Base-by-base conservation (phyloP, 2,888 invertebrate species). In the Beris morrisii region DNA sequence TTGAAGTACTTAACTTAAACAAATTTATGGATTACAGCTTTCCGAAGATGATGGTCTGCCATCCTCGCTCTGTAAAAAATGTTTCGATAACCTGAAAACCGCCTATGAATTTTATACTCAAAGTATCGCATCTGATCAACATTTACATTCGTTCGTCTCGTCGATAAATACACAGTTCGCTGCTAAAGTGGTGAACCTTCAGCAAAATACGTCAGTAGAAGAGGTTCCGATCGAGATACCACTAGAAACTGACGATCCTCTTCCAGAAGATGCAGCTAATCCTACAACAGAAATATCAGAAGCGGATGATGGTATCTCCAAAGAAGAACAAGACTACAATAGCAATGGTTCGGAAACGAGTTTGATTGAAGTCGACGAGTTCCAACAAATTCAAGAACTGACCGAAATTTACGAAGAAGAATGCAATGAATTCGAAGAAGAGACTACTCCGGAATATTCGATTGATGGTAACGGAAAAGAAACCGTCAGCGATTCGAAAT, bases 41-140 rank as follows among this genome's bases (percentile, higher is more conserved):
- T 43, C 61, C 9, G 65, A 68, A 67, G 65, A 64, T 13, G 70
- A 71, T 54, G 69, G 67, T 7, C 38, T 72, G n/a, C 71, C 72
- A 9, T 44, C 65, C 44, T 55, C 65, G 2, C 61, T 72, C 7
- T 72, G 72, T 28, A 54, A 59, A 11, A 55, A 53, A 58, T 72
- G 72, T 65, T 32, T 65, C 3, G 46, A 52, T 1, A 67, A 69
- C 5, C 54, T 72, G 5, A 69, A 69, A 63, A 43, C 70, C 12
- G 58, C 70, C 0, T 54, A 67, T 28, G 68, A 67, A 11, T 72
- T 72, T 57, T 67, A 68, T 43, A 64, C 61, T 45, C 67, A 70
- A 59, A 61, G 68, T 6, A 59, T 68, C 13, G n/a, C 64, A 13
- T 68, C 71, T 3, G 66, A 70, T 52, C 28, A 28, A 38, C 65